Conservation (phyloP, 1,140 invertebrate genomes). For the Atta texana region DNA sequence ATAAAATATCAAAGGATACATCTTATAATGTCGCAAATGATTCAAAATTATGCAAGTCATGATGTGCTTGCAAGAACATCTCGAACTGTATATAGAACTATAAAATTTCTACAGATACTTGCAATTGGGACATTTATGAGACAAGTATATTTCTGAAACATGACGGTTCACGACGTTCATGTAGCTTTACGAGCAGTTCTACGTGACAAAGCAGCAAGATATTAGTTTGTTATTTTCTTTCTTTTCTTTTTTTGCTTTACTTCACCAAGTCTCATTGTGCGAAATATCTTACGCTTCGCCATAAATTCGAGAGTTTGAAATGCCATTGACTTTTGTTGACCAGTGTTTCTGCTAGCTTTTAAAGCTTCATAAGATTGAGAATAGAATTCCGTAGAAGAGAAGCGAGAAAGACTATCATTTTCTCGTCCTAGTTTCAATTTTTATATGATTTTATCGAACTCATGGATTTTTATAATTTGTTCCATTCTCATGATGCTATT, state of each 20-base stretch:
- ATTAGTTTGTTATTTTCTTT: constrained; percentile 17
- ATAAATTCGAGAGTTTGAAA: constrained; percentile 38
- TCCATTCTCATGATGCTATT: background rate
- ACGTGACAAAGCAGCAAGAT: constrained; percentile 32
- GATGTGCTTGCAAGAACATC: background rate
- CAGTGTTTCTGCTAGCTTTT: background rate
- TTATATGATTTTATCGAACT: constrained; percentile 12
- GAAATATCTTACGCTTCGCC: constrained; percentile 7
- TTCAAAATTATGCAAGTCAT: background rate
- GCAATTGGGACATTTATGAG: background rate
- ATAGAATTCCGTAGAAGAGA: constrained; percentile 18
- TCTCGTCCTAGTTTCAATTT: constrained; percentile 8
- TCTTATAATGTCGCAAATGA: background rate
- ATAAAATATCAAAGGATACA: background rate
- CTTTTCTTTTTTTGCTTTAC: background rate
- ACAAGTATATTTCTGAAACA: background rate
- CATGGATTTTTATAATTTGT: background rate
- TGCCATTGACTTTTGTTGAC: constrained; percentile 36
- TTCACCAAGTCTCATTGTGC: background rate
- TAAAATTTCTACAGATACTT: constrained; percentile 4
- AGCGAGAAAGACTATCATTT: background rate
- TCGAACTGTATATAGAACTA: background rate
- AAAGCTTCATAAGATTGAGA: constrained; percentile 21
- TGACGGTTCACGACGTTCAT: background rate
- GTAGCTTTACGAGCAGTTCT: constrained; percentile 39